Conservation (phyloP, 1,140 invertebrate genomes). For the Melipona quadrifasciata region DNA sequence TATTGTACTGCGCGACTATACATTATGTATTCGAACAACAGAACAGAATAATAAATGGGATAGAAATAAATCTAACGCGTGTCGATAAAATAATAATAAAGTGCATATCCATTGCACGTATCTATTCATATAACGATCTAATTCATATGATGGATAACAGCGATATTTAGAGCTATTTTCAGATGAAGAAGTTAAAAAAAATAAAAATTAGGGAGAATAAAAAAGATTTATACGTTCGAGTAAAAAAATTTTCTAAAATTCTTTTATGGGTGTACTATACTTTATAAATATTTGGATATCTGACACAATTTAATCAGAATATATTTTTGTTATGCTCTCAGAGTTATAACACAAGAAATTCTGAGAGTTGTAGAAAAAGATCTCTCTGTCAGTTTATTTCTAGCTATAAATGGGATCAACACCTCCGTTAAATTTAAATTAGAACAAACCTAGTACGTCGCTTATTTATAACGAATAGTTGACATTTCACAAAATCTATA, state of each 20-base stretch:
- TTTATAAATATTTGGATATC: background rate
- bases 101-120: background rate
- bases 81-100: background rate
- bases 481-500: too few species aligned
- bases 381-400: too few species aligned
- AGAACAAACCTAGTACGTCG: too few species aligned
- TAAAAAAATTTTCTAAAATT: background rate
- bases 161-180: background rate
- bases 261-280: background rate
- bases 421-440: too few species aligned
- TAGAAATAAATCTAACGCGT: constrained; percentile 2
- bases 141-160: background rate
- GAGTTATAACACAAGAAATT: too few species aligned
- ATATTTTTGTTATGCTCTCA: too few species aligned
- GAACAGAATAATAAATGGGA: background rate
- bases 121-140: background rate
- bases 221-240: background rate
- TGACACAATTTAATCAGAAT: background rate
- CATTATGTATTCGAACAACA: background rate
- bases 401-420: too few species aligned
- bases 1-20: background rate
- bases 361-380: too few species aligned
- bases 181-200: background rate
- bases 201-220: background rate
- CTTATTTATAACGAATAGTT: too few species aligned